Percentiles rank a stretch among this genome's conserved stretches.
phyloP scores from a whole-genome alignment of 2,888 invertebrate genomes.

The Scaptomyza flava region DNA sequence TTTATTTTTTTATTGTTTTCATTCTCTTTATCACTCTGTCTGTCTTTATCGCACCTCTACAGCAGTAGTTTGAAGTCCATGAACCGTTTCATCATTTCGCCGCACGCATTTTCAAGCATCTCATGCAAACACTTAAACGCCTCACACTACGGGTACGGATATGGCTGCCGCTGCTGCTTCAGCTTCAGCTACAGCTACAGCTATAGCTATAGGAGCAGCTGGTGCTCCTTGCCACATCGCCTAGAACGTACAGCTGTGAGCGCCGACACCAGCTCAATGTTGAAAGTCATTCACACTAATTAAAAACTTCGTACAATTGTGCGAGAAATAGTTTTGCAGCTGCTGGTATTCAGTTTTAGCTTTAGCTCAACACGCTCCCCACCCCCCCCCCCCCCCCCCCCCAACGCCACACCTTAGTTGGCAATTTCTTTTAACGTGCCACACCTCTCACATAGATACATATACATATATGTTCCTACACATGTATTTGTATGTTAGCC shows the following conservation, averaged over 20 bases:
- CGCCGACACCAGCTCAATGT: conserved; percentile 60
- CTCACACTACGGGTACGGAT: conserved; percentile 10
- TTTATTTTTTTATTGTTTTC: neutral
- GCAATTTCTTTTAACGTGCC: conserved; percentile 25
- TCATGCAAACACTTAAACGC: conserved; percentile 54
- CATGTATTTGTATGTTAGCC: neutral
- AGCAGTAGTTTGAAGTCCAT: conserved; percentile 13
- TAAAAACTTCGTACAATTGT: conserved; percentile 82
- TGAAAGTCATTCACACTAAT: conserved; percentile 82
- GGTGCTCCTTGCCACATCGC: conserved; percentile 15
- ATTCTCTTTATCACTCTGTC: neutral
- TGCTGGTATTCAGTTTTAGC: conserved; percentile 65
- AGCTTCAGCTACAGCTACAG: conserved; percentile 3
- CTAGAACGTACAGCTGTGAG: conserved; percentile 28
- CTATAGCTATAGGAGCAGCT: neutral
- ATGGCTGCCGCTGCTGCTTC: conserved; percentile 12
- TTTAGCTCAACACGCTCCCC: conserved; percentile 4
- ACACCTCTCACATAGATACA: conserved; percentile 7
- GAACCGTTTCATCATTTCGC: conserved; percentile 36
- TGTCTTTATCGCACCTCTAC: conserved; percentile 6
- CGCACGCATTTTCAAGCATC: conserved; percentile 66
- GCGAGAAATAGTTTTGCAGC: conserved; percentile 77
- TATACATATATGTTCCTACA: neutral
- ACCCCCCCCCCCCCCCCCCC: neutral
- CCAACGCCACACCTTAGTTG: neutral